Conservation (phyloP, 2,888 invertebrate species). For the Eustalomyia histrio region DNA sequence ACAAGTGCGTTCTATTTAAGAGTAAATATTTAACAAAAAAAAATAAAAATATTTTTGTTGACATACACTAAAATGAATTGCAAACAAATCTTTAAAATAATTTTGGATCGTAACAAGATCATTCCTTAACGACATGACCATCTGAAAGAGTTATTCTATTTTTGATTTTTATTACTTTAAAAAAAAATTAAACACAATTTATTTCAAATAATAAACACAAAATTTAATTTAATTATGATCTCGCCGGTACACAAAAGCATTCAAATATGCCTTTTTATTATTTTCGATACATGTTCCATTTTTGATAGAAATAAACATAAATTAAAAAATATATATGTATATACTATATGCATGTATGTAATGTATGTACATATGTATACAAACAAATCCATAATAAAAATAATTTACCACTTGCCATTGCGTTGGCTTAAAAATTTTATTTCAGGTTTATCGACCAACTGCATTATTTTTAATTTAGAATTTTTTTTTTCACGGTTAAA, state of each 20-base stretch:
- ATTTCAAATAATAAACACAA: background rate
- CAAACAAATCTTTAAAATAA: background rate
- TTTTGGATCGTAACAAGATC: background rate
- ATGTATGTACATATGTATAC: too few species aligned
- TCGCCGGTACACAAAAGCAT: background rate
- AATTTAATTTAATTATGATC: background rate
- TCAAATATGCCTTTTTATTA: background rate
- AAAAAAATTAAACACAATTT: background rate
- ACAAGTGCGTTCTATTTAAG: background rate
- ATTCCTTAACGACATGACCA: background rate
- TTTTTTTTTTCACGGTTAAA: background rate
- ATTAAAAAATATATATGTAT: background rate
- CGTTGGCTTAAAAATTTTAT: conserved; percentile 17
- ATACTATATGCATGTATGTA: too few species aligned
- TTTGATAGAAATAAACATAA: background rate
- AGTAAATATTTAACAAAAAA: conserved; percentile 7
- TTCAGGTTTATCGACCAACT: conserved; percentile 40
- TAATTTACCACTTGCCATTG: conserved; percentile 33
- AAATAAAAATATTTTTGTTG: background rate
- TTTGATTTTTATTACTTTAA: background rate
- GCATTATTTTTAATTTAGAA: conserved; percentile 19
- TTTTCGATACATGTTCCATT: background rate
- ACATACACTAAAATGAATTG: background rate
- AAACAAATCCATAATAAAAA: background rate
- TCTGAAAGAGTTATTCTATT: background rate